A percentile compares a stretch with the other conserved stretches of the same genome.
Evolutionary conservation across 2,113 vertebrate genomes (phyloP).

Genomic region (Eptesicus fuscus): DNA sequence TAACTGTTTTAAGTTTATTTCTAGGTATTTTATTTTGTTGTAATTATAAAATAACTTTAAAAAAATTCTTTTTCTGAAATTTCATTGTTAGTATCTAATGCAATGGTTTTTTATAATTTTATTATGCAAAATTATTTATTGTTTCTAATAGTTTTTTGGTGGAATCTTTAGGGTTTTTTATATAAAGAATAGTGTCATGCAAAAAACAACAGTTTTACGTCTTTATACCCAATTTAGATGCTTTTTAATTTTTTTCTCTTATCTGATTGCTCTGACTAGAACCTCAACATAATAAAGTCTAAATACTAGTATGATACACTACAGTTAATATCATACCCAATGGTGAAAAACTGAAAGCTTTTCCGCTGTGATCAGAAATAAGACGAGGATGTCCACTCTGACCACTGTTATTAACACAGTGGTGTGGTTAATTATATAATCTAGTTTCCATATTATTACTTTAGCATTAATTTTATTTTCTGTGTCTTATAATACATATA

Average conservation of each 20-base stretch:
- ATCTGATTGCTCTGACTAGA: neutral
- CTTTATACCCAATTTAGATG: neutral
- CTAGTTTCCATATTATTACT: neutral
- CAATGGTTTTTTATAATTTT: neutral
- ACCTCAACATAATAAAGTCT: neutral
- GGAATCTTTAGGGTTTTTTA: neutral
- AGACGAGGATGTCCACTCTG: neutral
- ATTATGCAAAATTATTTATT: neutral
- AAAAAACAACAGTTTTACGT: neutral
- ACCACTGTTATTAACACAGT: neutral
- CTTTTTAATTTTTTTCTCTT: neutral
- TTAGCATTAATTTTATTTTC: neutral
- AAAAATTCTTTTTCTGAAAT: neutral
- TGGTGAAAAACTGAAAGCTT: neutral
- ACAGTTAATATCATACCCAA: neutral
- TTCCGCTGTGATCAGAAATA: neutral
- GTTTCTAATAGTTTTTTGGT: neutral
- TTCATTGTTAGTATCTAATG: neutral
- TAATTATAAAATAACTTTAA: neutral
- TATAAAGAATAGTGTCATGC: neutral
- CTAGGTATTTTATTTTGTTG: neutral
- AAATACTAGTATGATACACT: neutral
- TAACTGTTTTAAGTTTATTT: neutral
- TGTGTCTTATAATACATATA: neutral
- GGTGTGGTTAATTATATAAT: neutral